Conservation (phyloP, 2,888 invertebrate species). For the Antheraea yamamai region DNA sequence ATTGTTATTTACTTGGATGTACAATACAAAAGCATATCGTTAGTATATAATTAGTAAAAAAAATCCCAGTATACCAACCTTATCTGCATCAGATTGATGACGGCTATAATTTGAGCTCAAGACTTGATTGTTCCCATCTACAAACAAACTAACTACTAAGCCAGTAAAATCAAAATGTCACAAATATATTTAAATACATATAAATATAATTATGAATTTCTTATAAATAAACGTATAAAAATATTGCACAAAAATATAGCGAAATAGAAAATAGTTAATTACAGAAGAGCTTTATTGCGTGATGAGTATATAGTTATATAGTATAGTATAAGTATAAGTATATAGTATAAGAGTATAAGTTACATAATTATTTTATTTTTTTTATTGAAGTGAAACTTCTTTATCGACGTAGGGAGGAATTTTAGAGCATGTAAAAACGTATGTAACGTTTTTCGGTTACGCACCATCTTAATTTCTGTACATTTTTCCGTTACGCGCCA, state of each 20-base stretch:
- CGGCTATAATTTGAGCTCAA: slow-evolving; percentile 14
- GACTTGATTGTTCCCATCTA: slow-evolving; percentile 50
- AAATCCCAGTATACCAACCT: not conserved
- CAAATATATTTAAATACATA: not conserved
- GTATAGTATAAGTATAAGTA: no score
- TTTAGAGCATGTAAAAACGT: no score
- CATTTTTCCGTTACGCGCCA: no score
- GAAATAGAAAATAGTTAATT: not conserved
- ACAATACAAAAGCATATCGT: not conserved
- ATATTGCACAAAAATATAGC: not conserved
- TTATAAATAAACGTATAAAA: not conserved
- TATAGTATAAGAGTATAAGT: no score
- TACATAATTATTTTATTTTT: no score
- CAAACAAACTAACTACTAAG: slow-evolving; percentile 46
- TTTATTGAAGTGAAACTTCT: no score
- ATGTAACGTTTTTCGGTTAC: no score
- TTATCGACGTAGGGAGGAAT: no score
- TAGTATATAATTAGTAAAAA: not conserved
- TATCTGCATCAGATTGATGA: not conserved
- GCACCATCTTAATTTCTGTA: no score
- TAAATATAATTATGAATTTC: not conserved
- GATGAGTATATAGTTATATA: not conserved
- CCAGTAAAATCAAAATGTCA: slow-evolving; percentile 16
- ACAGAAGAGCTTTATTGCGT: not conserved
- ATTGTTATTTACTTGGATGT: not conserved